Base-by-base conservation (phyloP, 2,113 vertebrate genomes). In the Rostratula benghalensis region DNA sequence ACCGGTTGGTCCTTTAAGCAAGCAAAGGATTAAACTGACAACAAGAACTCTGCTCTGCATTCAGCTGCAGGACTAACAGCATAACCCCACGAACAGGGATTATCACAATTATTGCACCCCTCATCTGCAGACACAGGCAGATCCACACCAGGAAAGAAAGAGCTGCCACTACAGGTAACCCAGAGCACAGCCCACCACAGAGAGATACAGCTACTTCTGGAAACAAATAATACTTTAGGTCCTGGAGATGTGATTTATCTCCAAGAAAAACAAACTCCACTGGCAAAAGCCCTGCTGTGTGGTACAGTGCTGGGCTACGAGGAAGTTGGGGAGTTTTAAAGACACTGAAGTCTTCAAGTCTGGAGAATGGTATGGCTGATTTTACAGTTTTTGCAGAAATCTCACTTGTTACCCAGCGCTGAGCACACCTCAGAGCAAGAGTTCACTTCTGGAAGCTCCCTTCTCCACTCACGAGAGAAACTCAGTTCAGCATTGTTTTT, bases 1-100 rank as follows among this genome's bases (percentile, higher is more conserved):
- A 3, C 0, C 2, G 4, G 23, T 24, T 11, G 2, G 3, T 70
- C 56, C 35, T 83, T 87, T 45, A 75, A 9, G 41, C 2, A 2
- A 54, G 0, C 78, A 25, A 83, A 48, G 43, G 75, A 92, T 14
- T 41, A 22, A 75, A 50, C 4, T 16, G 43, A 70, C 37, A 88
- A 57, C 65, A 76, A 76, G 57, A 54, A 25, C n/a, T 57, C 41
- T 18, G 31, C n/a, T 13, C 71, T 50, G 48, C 46, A 30, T 25
- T 37, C 8, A 12, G 61, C 54, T 86, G 39, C 79, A 60, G 54
- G 28, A 81, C 45, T 48, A 48, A 73, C 14, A 48, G 39, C 56
- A 27, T 4, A 53, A 60, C 56, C 8, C 5, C 19, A 21, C 1
- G 10, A 86, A 67, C 7, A 22, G n/a, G 28, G 31, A n/a, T 39